These are phyloP conservation scores for Zapus hudsonius DNA, from an alignment of 2,113 vertebrate species.

Conservation along the genomic window DNA sequence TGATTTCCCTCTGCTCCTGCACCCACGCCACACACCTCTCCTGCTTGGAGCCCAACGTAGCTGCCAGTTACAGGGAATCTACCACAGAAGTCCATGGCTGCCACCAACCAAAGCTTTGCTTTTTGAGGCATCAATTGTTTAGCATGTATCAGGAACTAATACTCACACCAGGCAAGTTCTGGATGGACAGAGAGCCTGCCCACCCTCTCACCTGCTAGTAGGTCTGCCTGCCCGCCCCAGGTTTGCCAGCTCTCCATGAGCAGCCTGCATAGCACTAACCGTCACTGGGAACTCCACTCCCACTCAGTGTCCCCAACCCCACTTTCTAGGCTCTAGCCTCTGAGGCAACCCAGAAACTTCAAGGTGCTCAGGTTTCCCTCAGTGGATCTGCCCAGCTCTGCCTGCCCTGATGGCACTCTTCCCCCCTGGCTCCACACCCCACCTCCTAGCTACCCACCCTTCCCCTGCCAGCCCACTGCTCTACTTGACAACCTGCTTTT, in stretches of 20 bases:
- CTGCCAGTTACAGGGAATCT: background rate
- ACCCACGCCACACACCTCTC: background rate
- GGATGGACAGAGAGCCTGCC: too few species aligned
- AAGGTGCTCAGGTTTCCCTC: background rate
- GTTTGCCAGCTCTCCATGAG: background rate
- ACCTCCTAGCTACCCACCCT: too few species aligned
- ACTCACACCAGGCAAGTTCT: background rate
- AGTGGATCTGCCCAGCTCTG: accelerated
- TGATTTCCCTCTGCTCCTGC: too few species aligned
- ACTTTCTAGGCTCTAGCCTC: background rate
- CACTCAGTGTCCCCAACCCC: accelerated
- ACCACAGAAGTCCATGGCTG: background rate
- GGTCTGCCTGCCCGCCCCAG: too few species aligned
- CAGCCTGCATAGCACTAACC: background rate
- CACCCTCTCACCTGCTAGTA: background rate
- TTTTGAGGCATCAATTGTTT: background rate
- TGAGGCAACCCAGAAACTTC: background rate
- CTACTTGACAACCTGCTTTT: background rate
- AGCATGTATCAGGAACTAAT: background rate
- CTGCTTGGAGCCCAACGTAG: too few species aligned
- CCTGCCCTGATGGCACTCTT: too few species aligned
- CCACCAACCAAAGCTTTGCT: background rate
- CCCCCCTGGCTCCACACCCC: accelerated
- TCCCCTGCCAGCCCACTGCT: background rate
- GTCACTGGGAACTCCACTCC: background rate